phyloP scores from a whole-genome alignment of 2,113 vertebrate genomes.

The Xenopus borealis region DNA sequence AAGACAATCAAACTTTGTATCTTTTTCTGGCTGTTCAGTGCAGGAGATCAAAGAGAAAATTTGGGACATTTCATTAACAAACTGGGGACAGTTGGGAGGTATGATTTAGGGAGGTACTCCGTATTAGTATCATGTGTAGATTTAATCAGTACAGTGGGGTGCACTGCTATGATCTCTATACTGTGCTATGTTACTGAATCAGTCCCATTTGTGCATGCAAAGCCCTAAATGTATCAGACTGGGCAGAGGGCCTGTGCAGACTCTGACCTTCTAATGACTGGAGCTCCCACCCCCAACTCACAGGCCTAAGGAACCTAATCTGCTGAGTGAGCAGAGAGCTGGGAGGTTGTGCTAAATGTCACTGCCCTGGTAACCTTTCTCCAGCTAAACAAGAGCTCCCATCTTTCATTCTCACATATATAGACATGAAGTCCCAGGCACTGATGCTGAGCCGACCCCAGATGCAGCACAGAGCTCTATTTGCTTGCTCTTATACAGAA shows the following conservation, averaged over 20 bases:
- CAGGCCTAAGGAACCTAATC: slow-evolving; percentile 53
- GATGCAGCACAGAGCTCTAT: neutral
- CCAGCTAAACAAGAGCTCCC: neutral
- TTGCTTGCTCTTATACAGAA: neutral
- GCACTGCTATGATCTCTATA: too few relatives aligned
- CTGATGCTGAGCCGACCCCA: slow-evolving; percentile 38
- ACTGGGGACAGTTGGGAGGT: too few relatives aligned
- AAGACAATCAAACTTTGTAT: too few relatives aligned
- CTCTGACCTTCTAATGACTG: slow-evolving; percentile 52
- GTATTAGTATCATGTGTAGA: too few relatives aligned
- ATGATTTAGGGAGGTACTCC: too few relatives aligned
- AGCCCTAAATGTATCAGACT: neutral
- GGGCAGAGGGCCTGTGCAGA: neutral
- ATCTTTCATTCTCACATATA: neutral
- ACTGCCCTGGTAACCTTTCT: slow-evolving; percentile 33
- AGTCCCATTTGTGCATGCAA: too few relatives aligned
- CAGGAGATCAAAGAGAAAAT: too few relatives aligned
- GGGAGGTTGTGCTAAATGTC: slow-evolving; percentile 48
- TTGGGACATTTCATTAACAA: too few relatives aligned
- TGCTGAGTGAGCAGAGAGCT: slow-evolving; percentile 49
- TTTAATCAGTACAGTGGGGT: too few relatives aligned
- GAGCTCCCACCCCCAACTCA: slow-evolving; percentile 20
- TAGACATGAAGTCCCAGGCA: neutral
- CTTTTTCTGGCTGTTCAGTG: too few relatives aligned
- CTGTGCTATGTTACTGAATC: too few relatives aligned